These are phyloP conservation scores for Tiphia femorata DNA, from an alignment of 2,888 invertebrate species.

Conservation along the genomic window DNA sequence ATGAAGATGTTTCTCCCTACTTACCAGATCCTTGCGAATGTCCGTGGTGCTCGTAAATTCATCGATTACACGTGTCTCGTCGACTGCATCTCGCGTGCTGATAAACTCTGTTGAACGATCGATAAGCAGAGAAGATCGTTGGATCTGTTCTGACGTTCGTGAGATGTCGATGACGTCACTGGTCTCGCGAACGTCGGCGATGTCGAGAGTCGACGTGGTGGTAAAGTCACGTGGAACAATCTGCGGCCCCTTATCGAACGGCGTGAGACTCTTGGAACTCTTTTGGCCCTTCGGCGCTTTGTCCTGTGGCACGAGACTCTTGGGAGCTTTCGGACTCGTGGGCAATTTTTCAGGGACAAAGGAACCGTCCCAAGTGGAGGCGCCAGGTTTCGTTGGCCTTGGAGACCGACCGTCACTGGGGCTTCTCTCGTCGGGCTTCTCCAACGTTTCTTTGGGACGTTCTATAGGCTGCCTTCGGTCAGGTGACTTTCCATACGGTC, in stretches of 20 bases:
- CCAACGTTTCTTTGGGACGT: not conserved
- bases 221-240: too few relatives aligned
- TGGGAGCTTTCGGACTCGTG: too few relatives aligned
- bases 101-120: conserved; percentile 60
- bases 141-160: conserved; percentile 59
- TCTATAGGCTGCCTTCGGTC: too few relatives aligned
- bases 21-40: conserved; percentile 58
- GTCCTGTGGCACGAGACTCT: too few relatives aligned
- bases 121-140: conserved; percentile 53
- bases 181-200: conserved; percentile 37
- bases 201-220: too few relatives aligned
- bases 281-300: too few relatives aligned
- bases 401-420: conserved; percentile 27
- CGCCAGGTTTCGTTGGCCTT: conserved; percentile 50
- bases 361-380: conserved; percentile 57
- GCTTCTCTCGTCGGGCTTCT: not conserved
- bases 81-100: conserved; percentile 50
- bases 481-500: too few relatives aligned
- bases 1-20: conserved; percentile 28
- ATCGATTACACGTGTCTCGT: conserved; percentile 71
- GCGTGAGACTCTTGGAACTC: too few relatives aligned
- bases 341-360: conserved; percentile 52
- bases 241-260: too few relatives aligned
- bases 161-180: conserved; percentile 69
- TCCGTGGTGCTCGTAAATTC: conserved; percentile 70